Base-by-base conservation (phyloP, 2,113 vertebrate genomes). In the pig (Sus scrofa) region DNA sequence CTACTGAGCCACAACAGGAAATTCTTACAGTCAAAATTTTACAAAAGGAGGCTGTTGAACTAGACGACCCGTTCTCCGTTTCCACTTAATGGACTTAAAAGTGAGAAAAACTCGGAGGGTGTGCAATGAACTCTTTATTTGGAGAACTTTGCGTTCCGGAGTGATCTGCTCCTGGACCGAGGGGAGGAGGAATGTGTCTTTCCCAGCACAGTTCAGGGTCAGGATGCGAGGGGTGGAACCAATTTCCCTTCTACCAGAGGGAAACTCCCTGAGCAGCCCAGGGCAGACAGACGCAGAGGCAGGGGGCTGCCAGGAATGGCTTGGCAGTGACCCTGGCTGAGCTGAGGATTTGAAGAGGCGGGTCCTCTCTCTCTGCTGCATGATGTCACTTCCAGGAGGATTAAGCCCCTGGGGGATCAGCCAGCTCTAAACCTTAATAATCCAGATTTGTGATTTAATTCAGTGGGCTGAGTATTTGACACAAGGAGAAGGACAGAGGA, bases 381-480 rank as follows among this genome's bases (percentile, higher is more conserved):
- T n/a, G 9, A 88, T 94, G 56, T 86, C 73, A 85, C 93, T 95
- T 86, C 20, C 0, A 1, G 1, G 30, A 62, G 50, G 84, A 95
- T 96, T 97, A 96, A 93, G 34, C 91, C 73, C 34, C 78, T 7
- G 30, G 84, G 50, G 74, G 89, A 97, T 96, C 86, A 79, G 52
- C 78, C 60, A 79, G 34, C 37, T 6, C 39, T 96, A 97, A 96
- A 68, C 92, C 96, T 96, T 30, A 27, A 63, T 96, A 84, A 98
- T 97, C 97, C 92, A 86, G 97, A 90, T 96, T 92, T 97, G 71
- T 44, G 74, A n/a, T 95, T 95, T 97, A 96, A 91, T 93, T 86
- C 86, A 8, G 91, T 78, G 62, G 39, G 60, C 82, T 1, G 54
- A 44, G 71, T n/a, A 54, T 75, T 27, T 96, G 37, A 67, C 58